Evolutionary conservation across 2,888 invertebrate genomes (phyloP), one percentile per base, ranked within the genome.

Genomic region (Stenchaetothrips biformis): DNA sequence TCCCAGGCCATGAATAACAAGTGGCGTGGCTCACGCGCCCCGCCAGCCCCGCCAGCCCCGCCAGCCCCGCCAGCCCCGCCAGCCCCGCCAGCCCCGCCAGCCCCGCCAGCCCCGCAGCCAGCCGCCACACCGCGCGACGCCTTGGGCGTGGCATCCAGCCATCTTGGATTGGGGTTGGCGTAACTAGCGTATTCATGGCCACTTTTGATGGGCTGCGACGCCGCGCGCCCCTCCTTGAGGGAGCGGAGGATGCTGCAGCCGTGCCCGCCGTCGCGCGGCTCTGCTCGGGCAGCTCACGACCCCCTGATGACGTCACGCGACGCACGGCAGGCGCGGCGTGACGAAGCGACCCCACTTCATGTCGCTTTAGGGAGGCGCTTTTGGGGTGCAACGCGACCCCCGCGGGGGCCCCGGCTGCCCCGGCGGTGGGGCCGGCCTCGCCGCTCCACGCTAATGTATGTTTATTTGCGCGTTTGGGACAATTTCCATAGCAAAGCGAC

Each of bases 1-100:
- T 74, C 67, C 67, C 67, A 74, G 67, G 67, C 67, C 67, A 74
- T 74, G 67, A 74, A 74, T 74, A 74, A 74, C 67, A 74, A 74
- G 67, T 74, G 67, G 67, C 67, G 25, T 25, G 67, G 21, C 67
- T 74, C 67, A 7, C 67, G 67, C 67, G 37, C 37, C 37, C 37
- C 37, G 37, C 37, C 37, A 37, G 37, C 37, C 37, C 37, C 37
- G 37, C 37, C n/a, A n/a, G n/a, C n/a, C n/a, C n/a, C n/a, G n/a
- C n/a, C n/a, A n/a, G n/a, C n/a, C n/a, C n/a, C n/a, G n/a, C n/a
- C n/a, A n/a, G n/a, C n/a, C n/a, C n/a, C n/a, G n/a, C n/a, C n/a
- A n/a, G n/a, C n/a, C n/a, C n/a, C n/a, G n/a, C n/a, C n/a, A n/a
- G n/a, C n/a, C n/a, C n/a, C n/a, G n/a, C n/a, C n/a, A n/a, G n/a